Conservation (phyloP, 2,113 vertebrate species). For the Oryzias javanicus region DNA sequence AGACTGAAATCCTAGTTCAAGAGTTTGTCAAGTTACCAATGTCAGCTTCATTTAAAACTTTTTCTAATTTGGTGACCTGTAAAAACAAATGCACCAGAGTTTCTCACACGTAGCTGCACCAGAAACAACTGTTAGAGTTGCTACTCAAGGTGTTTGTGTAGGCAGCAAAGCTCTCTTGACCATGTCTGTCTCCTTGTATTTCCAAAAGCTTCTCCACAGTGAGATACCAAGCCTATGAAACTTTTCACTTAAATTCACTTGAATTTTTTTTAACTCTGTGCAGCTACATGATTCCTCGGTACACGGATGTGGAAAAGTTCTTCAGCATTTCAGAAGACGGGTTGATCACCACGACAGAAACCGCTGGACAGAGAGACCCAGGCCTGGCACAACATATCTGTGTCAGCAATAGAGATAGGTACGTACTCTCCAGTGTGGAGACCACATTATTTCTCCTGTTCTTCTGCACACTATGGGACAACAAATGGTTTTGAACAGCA, state of each 20-base stretch:
- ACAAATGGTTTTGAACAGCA: too few species aligned
- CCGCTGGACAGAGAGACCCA: constrained; percentile 90
- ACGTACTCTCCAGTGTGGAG: background rate
- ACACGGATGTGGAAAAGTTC: constrained; percentile 93
- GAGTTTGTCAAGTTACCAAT: too few species aligned
- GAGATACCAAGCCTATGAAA: background rate
- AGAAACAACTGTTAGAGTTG: too few species aligned
- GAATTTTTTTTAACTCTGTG: background rate
- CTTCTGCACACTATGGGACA: background rate
- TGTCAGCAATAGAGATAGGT: constrained; percentile 87
- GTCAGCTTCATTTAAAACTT: too few species aligned
- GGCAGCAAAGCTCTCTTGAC: too few species aligned
- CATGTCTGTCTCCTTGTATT: too few species aligned
- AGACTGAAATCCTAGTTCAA: too few species aligned
- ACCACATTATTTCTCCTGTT: background rate
- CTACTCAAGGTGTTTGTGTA: too few species aligned
- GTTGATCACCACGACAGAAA: constrained; percentile 88
- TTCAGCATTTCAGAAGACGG: constrained; percentile 91
- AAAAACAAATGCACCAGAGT: too few species aligned
- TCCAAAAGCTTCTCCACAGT: too few species aligned
- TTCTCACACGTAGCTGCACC: too few species aligned
- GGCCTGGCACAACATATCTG: constrained; percentile 94
- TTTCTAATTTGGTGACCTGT: too few species aligned
- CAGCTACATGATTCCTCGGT: constrained; percentile 94
- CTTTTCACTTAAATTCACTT: background rate